Percentiles rank a stretch among this genome's conserved stretches.
Conservation (phyloP, 2,888 invertebrate species). For the Brachyopa scutellaris region DNA sequence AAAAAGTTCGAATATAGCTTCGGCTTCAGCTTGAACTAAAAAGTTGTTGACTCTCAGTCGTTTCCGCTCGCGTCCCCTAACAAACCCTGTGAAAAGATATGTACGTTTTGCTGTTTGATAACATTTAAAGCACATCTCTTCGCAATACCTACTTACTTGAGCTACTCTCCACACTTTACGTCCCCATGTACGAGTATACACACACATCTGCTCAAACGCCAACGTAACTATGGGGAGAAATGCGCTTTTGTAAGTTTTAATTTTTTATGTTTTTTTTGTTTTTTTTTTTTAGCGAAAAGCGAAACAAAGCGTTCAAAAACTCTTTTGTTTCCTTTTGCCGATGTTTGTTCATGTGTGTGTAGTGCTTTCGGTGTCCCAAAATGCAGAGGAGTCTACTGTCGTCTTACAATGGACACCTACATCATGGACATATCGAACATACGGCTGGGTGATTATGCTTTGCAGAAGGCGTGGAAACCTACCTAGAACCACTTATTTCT, state of each 20-base stretch:
- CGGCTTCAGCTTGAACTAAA: slow-evolving; percentile 77
- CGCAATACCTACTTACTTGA: slow-evolving; percentile 27
- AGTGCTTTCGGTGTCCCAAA: slow-evolving; percentile 12
- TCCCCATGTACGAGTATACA: not conserved
- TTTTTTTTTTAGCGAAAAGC: slow-evolving; percentile 59
- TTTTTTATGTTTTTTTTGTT: slow-evolving; percentile 67
- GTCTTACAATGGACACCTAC: not conserved
- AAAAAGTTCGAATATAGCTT: slow-evolving; percentile 80
- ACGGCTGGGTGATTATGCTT: slow-evolving; percentile 46
- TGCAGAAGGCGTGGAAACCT: slow-evolving; percentile 36
- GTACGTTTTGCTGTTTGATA: slow-evolving; percentile 42
- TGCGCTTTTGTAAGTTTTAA: slow-evolving; percentile 72
- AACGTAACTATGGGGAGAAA: slow-evolving; percentile 49
- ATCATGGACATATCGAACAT: not conserved
- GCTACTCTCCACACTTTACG: slow-evolving; percentile 21
- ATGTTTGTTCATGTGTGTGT: not conserved
- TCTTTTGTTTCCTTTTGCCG: slow-evolving; percentile 30
- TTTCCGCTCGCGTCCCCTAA: not conserved
- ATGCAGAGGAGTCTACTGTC: not conserved
- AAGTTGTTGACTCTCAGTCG: slow-evolving; percentile 69
- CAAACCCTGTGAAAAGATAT: slow-evolving; percentile 74
- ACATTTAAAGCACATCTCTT: slow-evolving; percentile 58
- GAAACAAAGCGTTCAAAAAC: slow-evolving; percentile 62
- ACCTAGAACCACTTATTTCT: slow-evolving; percentile 42
- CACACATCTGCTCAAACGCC: not conserved